Percentiles rank a stretch among this genome's conserved stretches.
Conservation (phyloP, 2,113 vertebrate species). For the Zosterops pallidus region DNA sequence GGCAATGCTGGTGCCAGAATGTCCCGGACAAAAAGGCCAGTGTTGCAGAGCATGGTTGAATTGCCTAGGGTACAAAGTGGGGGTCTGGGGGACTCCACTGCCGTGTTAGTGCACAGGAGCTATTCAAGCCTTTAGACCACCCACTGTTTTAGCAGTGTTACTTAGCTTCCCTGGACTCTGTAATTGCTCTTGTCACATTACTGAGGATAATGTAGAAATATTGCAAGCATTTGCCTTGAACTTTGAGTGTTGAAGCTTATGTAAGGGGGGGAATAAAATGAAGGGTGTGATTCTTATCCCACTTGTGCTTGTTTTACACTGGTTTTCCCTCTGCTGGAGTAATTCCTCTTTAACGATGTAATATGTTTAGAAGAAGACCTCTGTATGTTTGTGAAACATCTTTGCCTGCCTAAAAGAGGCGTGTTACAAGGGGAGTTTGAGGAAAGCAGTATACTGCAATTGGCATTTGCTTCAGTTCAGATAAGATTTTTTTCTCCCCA, state of each 20-base stretch:
- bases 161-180: background rate
- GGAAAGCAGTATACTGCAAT: background rate
- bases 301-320: background rate
- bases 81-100: background rate
- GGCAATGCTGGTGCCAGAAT: background rate
- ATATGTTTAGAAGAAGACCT: background rate
- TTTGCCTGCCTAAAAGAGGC: background rate
- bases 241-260: background rate
- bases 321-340: background rate
- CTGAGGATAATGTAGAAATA: slow-evolving; percentile 29
- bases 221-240: slow-evolving; percentile 26
- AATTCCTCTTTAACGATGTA: background rate
- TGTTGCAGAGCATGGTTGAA: background rate
- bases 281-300: background rate
- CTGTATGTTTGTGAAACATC: background rate
- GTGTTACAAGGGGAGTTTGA: background rate
- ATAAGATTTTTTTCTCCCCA: background rate
- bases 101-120: background rate
- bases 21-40: background rate
- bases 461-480: background rate
- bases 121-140: slow-evolving; percentile 37
- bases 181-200: slow-evolving; percentile 46
- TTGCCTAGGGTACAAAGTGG: background rate
- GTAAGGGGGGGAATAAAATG: background rate
- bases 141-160: background rate